Evolutionary conservation across 2,888 invertebrate genomes (phyloP).

Genomic region (Epirrhoe alternata): DNA sequence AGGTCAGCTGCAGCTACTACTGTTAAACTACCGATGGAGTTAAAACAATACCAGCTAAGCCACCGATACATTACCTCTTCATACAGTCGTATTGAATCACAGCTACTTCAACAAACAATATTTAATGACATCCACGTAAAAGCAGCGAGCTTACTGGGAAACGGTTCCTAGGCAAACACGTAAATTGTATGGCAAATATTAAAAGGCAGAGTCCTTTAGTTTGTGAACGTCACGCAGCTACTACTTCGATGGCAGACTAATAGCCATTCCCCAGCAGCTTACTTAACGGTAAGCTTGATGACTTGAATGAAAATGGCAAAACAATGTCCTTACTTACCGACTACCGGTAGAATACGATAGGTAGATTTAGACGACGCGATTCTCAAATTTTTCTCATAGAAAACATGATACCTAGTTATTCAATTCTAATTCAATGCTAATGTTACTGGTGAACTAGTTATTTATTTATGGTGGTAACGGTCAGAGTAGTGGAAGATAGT

Average conservation of each 20-base stretch:
- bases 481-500: slow-evolving; percentile 57
- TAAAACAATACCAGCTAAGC: slow-evolving; percentile 53
- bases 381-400: slow-evolving; percentile 21
- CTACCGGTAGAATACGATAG: slow-evolving; percentile 44
- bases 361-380: slow-evolving; percentile 47
- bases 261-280: slow-evolving; percentile 66
- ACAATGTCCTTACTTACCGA: slow-evolving; percentile 60
- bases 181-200: slow-evolving; percentile 80
- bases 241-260: slow-evolving; percentile 54
- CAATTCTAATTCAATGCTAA: slow-evolving; percentile 36
- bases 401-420: slow-evolving; percentile 14
- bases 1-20: slow-evolving; percentile 62
- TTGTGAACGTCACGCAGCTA: slow-evolving; percentile 64
- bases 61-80: slow-evolving; percentile 50
- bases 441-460: slow-evolving; percentile 47
- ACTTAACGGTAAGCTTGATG: slow-evolving; percentile 75
- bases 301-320: slow-evolving; percentile 70
- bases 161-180: slow-evolving; percentile 77
- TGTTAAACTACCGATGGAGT: slow-evolving; percentile 54
- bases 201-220: slow-evolving; percentile 65
- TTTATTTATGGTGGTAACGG: slow-evolving; percentile 49
- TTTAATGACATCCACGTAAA: slow-evolving; percentile 60
- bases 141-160: slow-evolving; percentile 66
- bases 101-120: slow-evolving; percentile 59
- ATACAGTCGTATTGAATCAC: slow-evolving; percentile 47